Base-by-base conservation (phyloP, 2,797 vertebrate species). In the Telmatherina bonti region DNA sequence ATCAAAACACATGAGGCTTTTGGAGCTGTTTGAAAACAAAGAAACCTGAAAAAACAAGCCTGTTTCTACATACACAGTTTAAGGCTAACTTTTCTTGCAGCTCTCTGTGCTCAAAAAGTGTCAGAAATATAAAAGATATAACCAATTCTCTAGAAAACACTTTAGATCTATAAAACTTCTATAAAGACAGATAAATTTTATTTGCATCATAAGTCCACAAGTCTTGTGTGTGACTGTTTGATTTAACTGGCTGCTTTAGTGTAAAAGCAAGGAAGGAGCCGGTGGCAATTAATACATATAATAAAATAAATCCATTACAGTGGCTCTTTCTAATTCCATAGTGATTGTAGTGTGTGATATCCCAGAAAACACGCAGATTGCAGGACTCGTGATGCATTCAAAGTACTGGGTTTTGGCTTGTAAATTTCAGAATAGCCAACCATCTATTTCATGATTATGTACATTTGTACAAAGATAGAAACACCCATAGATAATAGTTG, bases 161-260 rank as follows among this genome's bases (percentile, higher is more conserved):
- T 24, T 31, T n/a, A 33, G 9, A 33, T 30, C 10, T 6, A 16
- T 10, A 15, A 26, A 41, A 60, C 1, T n/a, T 18, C 26, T 13
- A 7, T 15, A n/a, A 38, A 18, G n/a, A 13, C 24, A 27, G 6
- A 36, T 5, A 27, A 29, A 18, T 29, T 27, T 1, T 52, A 30
- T 67, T 26, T 24, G 53, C 43, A 27, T 10, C 15, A 9, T 61
- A 27, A 24, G 29, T 20, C 1, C 41, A 70, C 45, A 15, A 22
- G 61, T 67, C 5, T 79, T 30, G 59, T 56, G 27, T 41, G 38
- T 58, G 62, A 68, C 63, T 43, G n/a, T n/a, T n/a, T n/a, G 41
- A 64, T 63, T 6, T 72, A 72, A 76, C 67, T 54, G 47, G 61
- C 54, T 74, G 15, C n/a, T 77, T 22, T 12, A 45, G 41, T n/a